Percentiles rank a stretch among this genome's conserved stretches.
Conservation (phyloP, 2,113 vertebrate species). For the Ctenodactylus gundi region DNA sequence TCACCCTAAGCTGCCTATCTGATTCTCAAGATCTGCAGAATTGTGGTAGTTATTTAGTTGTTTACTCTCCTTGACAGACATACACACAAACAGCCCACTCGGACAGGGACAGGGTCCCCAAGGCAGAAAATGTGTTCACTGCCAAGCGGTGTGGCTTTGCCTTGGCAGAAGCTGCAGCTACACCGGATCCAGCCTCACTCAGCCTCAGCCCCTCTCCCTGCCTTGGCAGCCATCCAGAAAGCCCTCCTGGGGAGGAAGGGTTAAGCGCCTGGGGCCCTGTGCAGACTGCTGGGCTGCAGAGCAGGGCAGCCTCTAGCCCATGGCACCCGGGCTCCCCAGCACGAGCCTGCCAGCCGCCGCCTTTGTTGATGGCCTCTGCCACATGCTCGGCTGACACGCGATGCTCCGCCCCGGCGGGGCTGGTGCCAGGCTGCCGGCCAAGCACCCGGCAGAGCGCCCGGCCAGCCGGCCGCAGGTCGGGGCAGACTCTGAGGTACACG, state of each 20-base stretch:
- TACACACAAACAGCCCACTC: neutral
- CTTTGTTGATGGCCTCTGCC: conserved; percentile 84
- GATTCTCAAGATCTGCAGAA: neutral
- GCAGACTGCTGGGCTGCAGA: conserved; percentile 54
- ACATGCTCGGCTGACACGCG: conserved; percentile 73
- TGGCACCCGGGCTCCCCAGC: conserved; percentile 76
- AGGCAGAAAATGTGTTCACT: neutral
- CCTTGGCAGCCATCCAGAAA: conserved; percentile 60
- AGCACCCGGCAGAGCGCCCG: conserved; percentile 40
- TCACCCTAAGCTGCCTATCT: neutral
- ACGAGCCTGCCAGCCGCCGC: conserved; percentile 74
- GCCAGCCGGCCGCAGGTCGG: conserved; percentile 41
- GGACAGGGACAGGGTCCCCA: neutral
- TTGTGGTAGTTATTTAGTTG: neutral
- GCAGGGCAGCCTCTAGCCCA: conserved; percentile 55
- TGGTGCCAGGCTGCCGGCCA: conserved; percentile 73
- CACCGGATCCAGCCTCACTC: neutral
- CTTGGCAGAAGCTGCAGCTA: neutral
- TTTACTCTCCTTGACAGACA: neutral
- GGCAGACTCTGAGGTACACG: conserved; percentile 66
- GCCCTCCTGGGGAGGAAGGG: conserved; percentile 52
- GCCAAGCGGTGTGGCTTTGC: conserved; percentile 3
- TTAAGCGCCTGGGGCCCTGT: conserved; percentile 67
- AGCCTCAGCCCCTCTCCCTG: neutral
- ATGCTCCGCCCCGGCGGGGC: conserved; percentile 70